Evolutionary conservation across 1,140 invertebrate genomes (phyloP).

Genomic region (Brachionus calyciflorus): DNA sequence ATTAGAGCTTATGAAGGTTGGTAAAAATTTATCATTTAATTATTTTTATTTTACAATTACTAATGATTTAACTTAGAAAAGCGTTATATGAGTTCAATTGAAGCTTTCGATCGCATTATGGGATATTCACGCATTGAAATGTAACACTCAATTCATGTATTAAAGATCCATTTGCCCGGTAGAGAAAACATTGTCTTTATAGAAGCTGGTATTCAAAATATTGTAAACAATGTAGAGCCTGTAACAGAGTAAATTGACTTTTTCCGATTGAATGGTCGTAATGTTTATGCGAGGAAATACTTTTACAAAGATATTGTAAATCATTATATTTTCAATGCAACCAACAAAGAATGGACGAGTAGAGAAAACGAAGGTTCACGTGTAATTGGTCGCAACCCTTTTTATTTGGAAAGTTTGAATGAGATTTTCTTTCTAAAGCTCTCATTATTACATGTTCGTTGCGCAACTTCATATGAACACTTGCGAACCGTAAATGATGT

Average conservation of each 20-base stretch:
- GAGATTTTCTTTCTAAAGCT: background rate
- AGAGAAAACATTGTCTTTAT: background rate
- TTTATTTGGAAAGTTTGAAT: too few species aligned
- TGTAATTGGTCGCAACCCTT: too few species aligned
- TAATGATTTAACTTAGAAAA: background rate
- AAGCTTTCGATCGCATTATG: background rate
- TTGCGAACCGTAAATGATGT: background rate
- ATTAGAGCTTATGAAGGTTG: too few species aligned
- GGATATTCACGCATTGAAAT: background rate
- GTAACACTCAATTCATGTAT: background rate
- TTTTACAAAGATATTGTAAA: too few species aligned
- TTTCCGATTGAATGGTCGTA: background rate
- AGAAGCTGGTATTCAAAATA: background rate
- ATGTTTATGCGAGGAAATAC: too few species aligned
- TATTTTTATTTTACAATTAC: background rate
- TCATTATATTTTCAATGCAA: too few species aligned
- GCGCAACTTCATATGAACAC: background rate
- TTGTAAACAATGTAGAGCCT: background rate
- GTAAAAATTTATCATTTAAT: too few species aligned
- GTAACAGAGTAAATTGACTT: background rate
- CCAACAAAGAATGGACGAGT: too few species aligned
- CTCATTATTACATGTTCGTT: background rate
- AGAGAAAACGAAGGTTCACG: too few species aligned
- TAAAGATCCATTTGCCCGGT: background rate
- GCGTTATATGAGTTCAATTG: background rate